Conservation (phyloP, 2,113 vertebrate species). For the Leuciscus idus region DNA sequence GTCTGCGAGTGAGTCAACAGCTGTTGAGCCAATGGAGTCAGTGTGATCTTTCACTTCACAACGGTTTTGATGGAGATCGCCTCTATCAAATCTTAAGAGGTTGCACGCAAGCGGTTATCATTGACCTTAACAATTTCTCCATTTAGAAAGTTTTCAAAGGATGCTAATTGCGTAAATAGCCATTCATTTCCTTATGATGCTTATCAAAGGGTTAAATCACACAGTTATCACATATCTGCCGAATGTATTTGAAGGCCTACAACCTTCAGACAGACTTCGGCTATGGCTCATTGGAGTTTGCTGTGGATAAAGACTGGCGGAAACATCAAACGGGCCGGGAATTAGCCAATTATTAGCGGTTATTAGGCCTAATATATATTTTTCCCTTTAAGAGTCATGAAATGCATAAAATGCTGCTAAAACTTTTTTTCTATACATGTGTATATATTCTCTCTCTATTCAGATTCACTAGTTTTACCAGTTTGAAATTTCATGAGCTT, state of each 20-base stretch:
- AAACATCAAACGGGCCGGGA: constrained; percentile 38
- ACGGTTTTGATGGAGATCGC: background rate
- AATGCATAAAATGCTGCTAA: background rate
- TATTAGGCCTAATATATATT: background rate
- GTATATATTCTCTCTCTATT: background rate
- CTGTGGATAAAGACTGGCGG: constrained; percentile 27
- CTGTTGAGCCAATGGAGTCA: constrained; percentile 24
- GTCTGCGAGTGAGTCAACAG: constrained; percentile 21
- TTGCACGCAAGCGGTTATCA: background rate
- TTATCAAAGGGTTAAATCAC: constrained; percentile 8
- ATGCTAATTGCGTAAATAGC: constrained; percentile 9
- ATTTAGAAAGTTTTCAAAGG: constrained; percentile 15
- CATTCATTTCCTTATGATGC: constrained; percentile 2
- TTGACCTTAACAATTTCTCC: background rate
- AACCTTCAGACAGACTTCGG: constrained; percentile 11
- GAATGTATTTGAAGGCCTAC: constrained; percentile 14
- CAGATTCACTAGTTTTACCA: background rate
- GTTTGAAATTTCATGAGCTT: constrained; percentile 13
- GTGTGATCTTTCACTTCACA: background rate
- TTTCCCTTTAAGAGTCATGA: background rate
- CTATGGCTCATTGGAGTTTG: constrained; percentile 43
- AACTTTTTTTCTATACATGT: background rate
- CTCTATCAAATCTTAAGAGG: background rate
- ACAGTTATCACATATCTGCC: constrained; percentile 25
- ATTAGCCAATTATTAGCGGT: constrained; percentile 12